These are phyloP conservation scores for Lipotes vexillifer DNA, from an alignment of 2,113 vertebrate species.

Conservation along the genomic window DNA sequence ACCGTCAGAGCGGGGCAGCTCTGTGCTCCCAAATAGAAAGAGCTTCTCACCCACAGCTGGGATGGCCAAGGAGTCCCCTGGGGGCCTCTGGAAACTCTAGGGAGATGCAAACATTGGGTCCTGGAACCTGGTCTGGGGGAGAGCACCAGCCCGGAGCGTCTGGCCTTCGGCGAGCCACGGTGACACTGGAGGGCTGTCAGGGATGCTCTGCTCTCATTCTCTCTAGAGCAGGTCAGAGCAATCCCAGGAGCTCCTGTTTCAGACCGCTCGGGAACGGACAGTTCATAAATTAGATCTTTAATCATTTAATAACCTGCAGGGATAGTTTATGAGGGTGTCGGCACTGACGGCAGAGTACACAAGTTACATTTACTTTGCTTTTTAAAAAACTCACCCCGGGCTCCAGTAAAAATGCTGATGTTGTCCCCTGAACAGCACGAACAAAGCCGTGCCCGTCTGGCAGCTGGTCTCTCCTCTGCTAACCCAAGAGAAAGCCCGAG, in stretches of 20 bases:
- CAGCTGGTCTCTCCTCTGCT: neutral
- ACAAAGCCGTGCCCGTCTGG: neutral
- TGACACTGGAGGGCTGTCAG: neutral
- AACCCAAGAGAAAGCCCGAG: neutral
- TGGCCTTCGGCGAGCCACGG: neutral
- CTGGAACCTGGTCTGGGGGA: neutral
- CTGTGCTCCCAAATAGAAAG: neutral
- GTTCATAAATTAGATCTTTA: conserved; percentile 55
- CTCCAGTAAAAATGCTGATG: neutral
- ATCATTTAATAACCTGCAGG: conserved; percentile 42
- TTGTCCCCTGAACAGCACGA: neutral
- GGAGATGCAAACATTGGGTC: neutral
- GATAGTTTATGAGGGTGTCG: conserved; percentile 34
- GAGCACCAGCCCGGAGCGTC: neutral
- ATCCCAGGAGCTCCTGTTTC: neutral
- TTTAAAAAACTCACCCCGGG: neutral
- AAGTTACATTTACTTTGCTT: neutral
- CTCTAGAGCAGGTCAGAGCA: neutral
- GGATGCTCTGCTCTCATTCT: neutral
- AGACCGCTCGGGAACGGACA: conserved; percentile 16
- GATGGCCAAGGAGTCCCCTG: neutral
- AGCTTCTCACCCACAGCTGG: neutral
- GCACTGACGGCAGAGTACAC: neutral
- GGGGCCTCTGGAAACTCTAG: neutral
- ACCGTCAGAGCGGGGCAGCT: neutral